Evolutionary conservation across 2,113 vertebrate species (phyloP), one percentile per base, ranked within the genome.

Genomic region (Aleadryas rufinucha): DNA sequence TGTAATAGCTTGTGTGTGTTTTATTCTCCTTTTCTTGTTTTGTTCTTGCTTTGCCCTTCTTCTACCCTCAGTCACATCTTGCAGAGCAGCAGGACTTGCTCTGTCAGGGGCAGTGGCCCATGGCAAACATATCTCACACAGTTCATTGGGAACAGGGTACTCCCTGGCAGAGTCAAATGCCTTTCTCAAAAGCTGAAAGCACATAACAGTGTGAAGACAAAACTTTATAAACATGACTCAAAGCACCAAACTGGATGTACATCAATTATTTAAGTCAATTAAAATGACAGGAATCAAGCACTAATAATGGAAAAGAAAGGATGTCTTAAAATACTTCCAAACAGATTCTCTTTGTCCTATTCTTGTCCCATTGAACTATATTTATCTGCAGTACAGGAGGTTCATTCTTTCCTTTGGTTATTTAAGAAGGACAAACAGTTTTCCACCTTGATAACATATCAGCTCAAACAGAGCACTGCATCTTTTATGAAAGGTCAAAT

Each of bases 391-490:
- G 75, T 80, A 79, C 60, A 84, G 77, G 77, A 96, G 63, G 41
- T 47, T 90, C 52, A 63, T 94, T 94, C 65, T 79, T 79, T 88
- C 70, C 70, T 88, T 71, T 63, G 47, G 87, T 93, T 87, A 89
- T 94, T 96, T 95, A 96, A 95, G 89, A 97, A 97, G 95, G 85
- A 71, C 95, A 93, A 95, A 95, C 24, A 81, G 77, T 63, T 59
- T 89, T 90, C 37, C 57, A 91, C 91, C 89, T 76, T 81, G 77
- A 83, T 87, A 96, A 83, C 52, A 8, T 68, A 90, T 44, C 75
- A 63, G 69, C 65, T 93, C 47, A 78, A 82, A 82, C 30, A 96
- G 10, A 95, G 76, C 24, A 87, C 90, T 84, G 57, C 16, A 77
- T 87, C 53, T 90, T 90, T 90, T 65, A 83, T 49, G 42, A 76